These are phyloP conservation scores for Sinelater perroti DNA, from an alignment of 2,888 invertebrate species.

Conservation along the genomic window DNA sequence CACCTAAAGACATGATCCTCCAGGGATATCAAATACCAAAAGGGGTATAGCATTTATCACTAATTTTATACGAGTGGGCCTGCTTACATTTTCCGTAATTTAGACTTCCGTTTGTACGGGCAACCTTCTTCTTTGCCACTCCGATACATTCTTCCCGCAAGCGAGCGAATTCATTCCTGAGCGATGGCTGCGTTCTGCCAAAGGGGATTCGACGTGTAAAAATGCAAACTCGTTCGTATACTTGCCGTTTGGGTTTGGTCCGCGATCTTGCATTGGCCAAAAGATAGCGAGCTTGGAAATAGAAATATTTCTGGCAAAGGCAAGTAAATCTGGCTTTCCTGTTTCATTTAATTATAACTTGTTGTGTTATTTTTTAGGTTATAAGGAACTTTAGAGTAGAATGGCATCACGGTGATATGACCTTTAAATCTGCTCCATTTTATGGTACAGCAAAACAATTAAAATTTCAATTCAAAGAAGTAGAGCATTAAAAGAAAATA, in stretches of 20 bases:
- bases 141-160: slow-evolving; percentile 36
- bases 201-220: slow-evolving; percentile 45
- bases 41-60: too few species aligned
- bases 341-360: too few species aligned
- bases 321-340: too few species aligned
- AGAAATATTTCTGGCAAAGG: slow-evolving; percentile 50
- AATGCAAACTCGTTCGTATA: slow-evolving; percentile 66
- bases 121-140: slow-evolving; percentile 6
- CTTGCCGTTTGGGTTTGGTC: slow-evolving; percentile 75
- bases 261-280: slow-evolving; percentile 74
- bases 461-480: too few species aligned
- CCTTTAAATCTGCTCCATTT: slow-evolving; percentile 41
- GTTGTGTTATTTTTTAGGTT: slow-evolving; percentile 39
- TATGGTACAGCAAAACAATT: slow-evolving; percentile 48
- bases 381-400: slow-evolving; percentile 48
- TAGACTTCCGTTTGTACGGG: slow-evolving; percentile 5
- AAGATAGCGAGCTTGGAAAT: slow-evolving; percentile 74
- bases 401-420: slow-evolving; percentile 51
- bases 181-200: slow-evolving; percentile 47
- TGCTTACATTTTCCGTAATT: neutral
- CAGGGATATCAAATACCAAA: slow-evolving; percentile 57
- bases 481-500: too few species aligned
- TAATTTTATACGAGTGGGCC: too few species aligned
- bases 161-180: slow-evolving; percentile 51
- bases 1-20: slow-evolving; percentile 53